Evolutionary conservation across 2,797 vertebrate genomes (phyloP), one percentile per base, ranked within the genome.

Genomic region (Coreius guichenoti): DNA sequence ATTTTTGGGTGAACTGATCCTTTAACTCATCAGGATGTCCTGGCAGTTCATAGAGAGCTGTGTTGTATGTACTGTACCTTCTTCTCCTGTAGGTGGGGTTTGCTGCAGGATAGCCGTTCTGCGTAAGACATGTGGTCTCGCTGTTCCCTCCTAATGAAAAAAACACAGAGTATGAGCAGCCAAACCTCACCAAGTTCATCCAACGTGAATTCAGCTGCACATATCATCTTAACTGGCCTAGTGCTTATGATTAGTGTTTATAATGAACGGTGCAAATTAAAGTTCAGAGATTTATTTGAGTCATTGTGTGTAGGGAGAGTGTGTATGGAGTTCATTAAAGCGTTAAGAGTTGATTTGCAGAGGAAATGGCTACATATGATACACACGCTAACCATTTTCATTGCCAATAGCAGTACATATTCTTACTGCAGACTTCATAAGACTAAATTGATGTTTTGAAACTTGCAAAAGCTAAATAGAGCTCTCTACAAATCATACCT

Each of bases 111-210:
- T 94, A 0, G 93, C 91, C 23, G 91, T 93, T 92, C 96, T 95
- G 92, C 93, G 95, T 82, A 99, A 93, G 58, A 93, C 91, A 83
- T 99, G 98, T 77, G 97, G 97, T 86, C 97, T 94, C 58, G 97
- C 96, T 90, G 95, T 94, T 91, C 94, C 95, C 90, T 96, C 96
- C 98, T 99, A 93, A 70, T 89, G 90, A 77, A 88, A 80, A 84
- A 90, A 91, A 61, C 83, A 56, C 87, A 85, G 74, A 51, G 63
- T 54, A 39, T 36, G 8, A 45, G 36, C 16, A 29, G 39, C 39
- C 61, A 33, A 5, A 73, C 23, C 75, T 61, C 43, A 81, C 4
- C 19, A 8, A 54, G 29, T 54, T 75, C 73, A 54, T 54, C 49
- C 49, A 54, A 75, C 54, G 49, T 29, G n/a, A 29, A 8, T 49